A percentile compares a stretch with the other conserved stretches of the same genome.
Evolutionary conservation across 2,113 vertebrate species (phyloP).

Genomic region (Zeus faber): DNA sequence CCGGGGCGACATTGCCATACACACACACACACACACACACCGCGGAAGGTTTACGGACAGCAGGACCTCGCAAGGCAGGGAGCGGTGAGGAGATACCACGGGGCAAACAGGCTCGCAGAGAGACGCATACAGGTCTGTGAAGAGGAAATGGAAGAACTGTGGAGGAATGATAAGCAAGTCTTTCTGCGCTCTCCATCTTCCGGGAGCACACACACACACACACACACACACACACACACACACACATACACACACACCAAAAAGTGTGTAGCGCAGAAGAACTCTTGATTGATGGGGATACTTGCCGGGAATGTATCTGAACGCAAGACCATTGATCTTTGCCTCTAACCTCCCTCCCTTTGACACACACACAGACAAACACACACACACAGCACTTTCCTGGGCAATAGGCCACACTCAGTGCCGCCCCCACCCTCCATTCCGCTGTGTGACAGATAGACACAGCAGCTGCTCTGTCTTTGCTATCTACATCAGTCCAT

Average conservation of each 20-base stretch:
- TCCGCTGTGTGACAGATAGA: slow-evolving; percentile 49
- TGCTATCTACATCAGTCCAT: too few relatives aligned
- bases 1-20: too few relatives aligned
- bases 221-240: slow-evolving; percentile 1
- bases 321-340: slow-evolving; percentile 69
- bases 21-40: background rate
- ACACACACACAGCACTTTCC: slow-evolving; percentile 15
- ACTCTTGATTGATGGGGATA: slow-evolving; percentile 69
- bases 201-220: slow-evolving; percentile 13
- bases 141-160: slow-evolving; percentile 46
- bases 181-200: slow-evolving; percentile 51
- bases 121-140: background rate
- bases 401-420: slow-evolving; percentile 30
- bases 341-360: slow-evolving; percentile 24
- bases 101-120: slow-evolving; percentile 5
- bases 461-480: too few relatives aligned
- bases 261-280: slow-evolving; percentile 22
- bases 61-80: slow-evolving; percentile 6
- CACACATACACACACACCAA: too few relatives aligned
- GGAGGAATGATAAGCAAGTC: slow-evolving; percentile 54
- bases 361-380: background rate
- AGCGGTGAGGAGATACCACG: background rate
- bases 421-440: slow-evolving; percentile 37
- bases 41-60: background rate
- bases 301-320: slow-evolving; percentile 63